These are phyloP conservation scores for Macrosiphum euphorbiae DNA, from an alignment of 2,888 invertebrate species.

Conservation along the genomic window DNA sequence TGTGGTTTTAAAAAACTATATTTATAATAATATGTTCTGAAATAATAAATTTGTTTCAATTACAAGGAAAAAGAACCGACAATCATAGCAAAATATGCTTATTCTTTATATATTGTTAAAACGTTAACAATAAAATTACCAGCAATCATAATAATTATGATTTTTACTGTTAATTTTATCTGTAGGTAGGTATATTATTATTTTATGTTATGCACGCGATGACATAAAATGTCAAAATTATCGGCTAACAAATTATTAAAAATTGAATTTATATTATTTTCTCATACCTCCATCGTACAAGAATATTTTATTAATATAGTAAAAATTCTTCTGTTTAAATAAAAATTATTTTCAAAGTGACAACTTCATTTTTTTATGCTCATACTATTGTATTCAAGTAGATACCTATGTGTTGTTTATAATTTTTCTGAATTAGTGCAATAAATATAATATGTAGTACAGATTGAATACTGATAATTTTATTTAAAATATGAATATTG, in stretches of 20 bases:
- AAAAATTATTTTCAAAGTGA: not conserved
- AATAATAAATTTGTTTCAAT: not conserved
- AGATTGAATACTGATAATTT: not conserved
- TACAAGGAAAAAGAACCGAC: not conserved
- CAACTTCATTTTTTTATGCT: not conserved
- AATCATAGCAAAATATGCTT: not conserved
- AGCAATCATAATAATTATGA: not conserved
- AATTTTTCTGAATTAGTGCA: not conserved
- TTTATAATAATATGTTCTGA: not conserved
- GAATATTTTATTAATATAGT: not conserved
- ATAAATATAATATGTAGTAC: not conserved
- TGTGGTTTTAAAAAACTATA: not conserved
- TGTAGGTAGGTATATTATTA: not conserved
- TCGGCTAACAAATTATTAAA: not conserved
- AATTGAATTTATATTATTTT: not conserved
- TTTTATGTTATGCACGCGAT: not conserved
- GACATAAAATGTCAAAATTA: not conserved
- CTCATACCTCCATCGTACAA: not conserved
- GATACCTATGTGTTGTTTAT: not conserved
- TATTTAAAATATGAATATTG: not conserved
- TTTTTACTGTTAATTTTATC: not conserved
- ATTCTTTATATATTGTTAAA: not conserved
- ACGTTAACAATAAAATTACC: not conserved
- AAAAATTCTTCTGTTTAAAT: not conserved
- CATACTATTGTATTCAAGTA: not conserved